A percentile compares a stretch with the other conserved stretches of the same genome.
These are phyloP conservation scores for Loris lydekkerianus DNA, from an alignment of 2,797 vertebrate genomes.

Conservation along the genomic window DNA sequence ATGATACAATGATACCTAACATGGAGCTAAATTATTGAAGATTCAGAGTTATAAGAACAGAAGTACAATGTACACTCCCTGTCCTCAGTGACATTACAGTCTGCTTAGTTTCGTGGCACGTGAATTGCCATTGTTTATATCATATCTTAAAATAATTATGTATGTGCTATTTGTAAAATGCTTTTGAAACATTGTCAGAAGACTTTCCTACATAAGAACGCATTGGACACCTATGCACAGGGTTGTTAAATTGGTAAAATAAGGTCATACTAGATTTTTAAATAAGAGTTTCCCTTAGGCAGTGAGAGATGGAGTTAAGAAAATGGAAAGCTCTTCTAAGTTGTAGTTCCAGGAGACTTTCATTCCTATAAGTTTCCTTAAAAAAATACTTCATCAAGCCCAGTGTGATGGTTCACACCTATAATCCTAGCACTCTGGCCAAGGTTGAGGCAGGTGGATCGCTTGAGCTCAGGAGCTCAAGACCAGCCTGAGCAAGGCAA, in stretches of 20 bases:
- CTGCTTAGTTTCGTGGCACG: neutral
- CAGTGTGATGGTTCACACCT: no score
- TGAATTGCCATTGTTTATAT: neutral
- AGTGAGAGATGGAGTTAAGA: neutral
- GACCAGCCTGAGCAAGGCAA: no score
- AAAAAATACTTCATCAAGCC: neutral
- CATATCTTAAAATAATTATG: constrained; percentile 8
- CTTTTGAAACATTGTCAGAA: neutral
- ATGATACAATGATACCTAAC: neutral
- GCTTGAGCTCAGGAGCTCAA: no score
- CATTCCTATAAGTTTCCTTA: neutral
- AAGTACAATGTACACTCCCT: neutral
- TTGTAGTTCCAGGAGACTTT: neutral
- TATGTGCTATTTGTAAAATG: neutral
- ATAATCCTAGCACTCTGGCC: no score
- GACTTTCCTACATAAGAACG: neutral
- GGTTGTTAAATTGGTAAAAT: neutral
- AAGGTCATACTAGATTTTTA: constrained; percentile 3
- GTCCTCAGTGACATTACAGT: neutral
- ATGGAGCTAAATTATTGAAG: neutral
- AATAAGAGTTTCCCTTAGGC: neutral
- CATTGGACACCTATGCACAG: neutral
- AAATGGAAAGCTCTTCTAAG: neutral
- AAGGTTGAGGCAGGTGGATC: no score
- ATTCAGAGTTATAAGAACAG: neutral